Evolutionary conservation across 2,797 vertebrate genomes (phyloP), one percentile per base, ranked within the genome.

Genomic region (Oreochromis mossambicus): DNA sequence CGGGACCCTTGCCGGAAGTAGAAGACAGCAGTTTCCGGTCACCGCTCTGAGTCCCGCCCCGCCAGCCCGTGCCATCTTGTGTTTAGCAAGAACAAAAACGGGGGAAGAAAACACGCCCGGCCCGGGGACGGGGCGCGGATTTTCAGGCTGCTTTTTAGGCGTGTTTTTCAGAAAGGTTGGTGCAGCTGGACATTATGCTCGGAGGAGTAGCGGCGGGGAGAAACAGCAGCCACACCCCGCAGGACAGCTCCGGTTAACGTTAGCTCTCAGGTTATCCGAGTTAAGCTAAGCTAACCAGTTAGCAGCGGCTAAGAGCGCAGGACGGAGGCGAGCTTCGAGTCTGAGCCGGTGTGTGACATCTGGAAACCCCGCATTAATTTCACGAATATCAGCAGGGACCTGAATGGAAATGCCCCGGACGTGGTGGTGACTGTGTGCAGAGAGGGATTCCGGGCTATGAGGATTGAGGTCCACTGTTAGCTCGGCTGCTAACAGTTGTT

Each of bases 61-160:
- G 14, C 55, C 83, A 84, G 80, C 52, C 87, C 78, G 93, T 78
- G 92, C 95, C 94, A 95, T 95, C 92, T 95, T 95, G 94, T 91
- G 38, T 93, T 90, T 91, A 92, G 92, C 87, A 79, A 89, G 92
- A 95, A 94, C 92, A 95, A 94, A 95, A 94, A 92, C 88, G 84
- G 87, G 36, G 73, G 41, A 14, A 68, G 83, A 79, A 75, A 83
- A 61, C 84, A 21, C 84, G 81, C 78, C 83, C 43, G 3, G 12
- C 17, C 12, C 36, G 29, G 38, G 54, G 77, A 92, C 68, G 89
- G 76, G 76, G 83, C 70, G 36, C 34, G 5, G 66, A 11, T 32
- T 70, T 41, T 70, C 19, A 10, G 11, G 7, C 24, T 0, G 3
- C 3, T 77, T 80, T 77, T 14, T 19, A 14, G n/a, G 3, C 1